Conservation (phyloP, 2,888 invertebrate genomes). For the Amphiduros pacificus region DNA sequence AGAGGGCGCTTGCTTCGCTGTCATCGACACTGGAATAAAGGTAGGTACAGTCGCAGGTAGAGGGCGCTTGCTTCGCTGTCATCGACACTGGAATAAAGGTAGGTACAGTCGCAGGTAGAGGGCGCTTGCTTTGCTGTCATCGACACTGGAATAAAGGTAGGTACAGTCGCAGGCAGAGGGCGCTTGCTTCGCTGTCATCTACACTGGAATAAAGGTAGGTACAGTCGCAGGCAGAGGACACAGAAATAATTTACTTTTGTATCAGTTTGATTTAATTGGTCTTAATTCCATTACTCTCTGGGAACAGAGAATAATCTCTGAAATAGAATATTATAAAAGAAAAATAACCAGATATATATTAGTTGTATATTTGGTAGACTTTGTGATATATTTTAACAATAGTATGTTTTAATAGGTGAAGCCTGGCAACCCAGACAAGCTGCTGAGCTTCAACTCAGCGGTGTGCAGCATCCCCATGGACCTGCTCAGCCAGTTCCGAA, state of each 20-base stretch:
- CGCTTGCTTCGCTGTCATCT: conserved; percentile 48
- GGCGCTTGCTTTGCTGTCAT: conserved; percentile 49
- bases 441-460: conserved; percentile 45
- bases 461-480: conserved; percentile 45
- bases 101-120: conserved; percentile 7
- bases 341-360: too few relatives aligned
- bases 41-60: too few relatives aligned
- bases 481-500: conserved; percentile 50
- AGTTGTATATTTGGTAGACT: too few relatives aligned
- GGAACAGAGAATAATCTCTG: too few relatives aligned
- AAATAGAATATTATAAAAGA: too few relatives aligned
- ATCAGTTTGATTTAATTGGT: too few relatives aligned
- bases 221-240: conserved; percentile 29
- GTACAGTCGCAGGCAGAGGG: conserved; percentile 25
- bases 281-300: too few relatives aligned
- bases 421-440: conserved; percentile 45
- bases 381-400: too few relatives aligned
- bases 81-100: conserved; percentile 35
- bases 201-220: conserved; percentile 27
- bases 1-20: conserved; percentile 46
- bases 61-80: conserved; percentile 48
- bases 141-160: conserved; percentile 31
- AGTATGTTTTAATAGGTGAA: conserved; percentile 35
- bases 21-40: conserved; percentile 36
- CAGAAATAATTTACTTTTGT: too few relatives aligned